Evolutionary conservation across 2,113 vertebrate genomes (phyloP), one percentile per base, ranked within the genome.

Genomic region (Tenebrosternarchus preto): DNA sequence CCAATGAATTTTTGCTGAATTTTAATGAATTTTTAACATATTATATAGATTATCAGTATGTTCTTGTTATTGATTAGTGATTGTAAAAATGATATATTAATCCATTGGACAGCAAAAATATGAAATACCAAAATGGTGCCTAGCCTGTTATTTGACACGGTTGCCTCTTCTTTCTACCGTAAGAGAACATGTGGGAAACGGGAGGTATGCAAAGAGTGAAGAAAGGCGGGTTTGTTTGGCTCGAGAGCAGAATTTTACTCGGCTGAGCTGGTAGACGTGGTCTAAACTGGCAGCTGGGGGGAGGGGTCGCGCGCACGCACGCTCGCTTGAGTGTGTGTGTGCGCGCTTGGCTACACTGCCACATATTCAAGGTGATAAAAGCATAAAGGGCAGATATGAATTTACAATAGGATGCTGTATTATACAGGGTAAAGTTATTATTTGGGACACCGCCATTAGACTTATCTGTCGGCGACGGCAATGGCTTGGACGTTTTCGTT

Each of bases 351-450:
- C 85, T 90, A 90, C 78, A 43, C 83, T 76, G n/a, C 81, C 39
- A 72, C 73, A 75, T 83, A 91, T 92, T 88, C 89, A 77, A 91
- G 90, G 92, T 93, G 92, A 92, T 93, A 93, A 93, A 93, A 94
- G 92, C 92, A 92, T 91, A 88, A 91, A 91, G 92, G 92, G 90
- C 88, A 84, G 87, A 87, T 90, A 91, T 91, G 87, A 93, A 93
- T 93, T 89, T 92, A 92, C 73, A 89, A 92, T 91, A 88, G 75
- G 78, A 56, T 84, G 87, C 82, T 77, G 88, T 85, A 88, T 90
- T 85, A 78, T 90, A 90, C 85, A 85, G 83, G 82, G 74, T 84
- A 88, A 92, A 91, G 88, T 86, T 90, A 91, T 91, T 91, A 91
- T 91, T 91, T 88, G 88, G 90, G 88, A 87, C 86, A 83, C 79